Evolutionary conservation across 1,140 invertebrate genomes (phyloP).

Genomic region (Trissolcus basalis): DNA sequence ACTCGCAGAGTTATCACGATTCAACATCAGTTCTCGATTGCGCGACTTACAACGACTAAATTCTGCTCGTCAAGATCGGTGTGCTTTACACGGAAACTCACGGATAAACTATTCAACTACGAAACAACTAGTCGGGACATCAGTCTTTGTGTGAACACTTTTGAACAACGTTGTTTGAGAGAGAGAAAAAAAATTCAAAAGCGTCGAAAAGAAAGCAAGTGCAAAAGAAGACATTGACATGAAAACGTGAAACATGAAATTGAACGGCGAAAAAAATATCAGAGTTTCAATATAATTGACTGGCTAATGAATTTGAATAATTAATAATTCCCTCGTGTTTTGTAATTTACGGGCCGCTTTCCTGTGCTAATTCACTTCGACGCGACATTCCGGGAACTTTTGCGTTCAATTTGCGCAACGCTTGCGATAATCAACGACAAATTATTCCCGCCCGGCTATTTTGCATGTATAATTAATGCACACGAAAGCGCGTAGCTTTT

Average conservation of each 20-base stretch:
- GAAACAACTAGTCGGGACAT: constrained; percentile 37
- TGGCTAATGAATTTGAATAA: constrained; percentile 7
- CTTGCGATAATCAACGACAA: constrained; percentile 22
- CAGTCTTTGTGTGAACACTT: constrained; percentile 31
- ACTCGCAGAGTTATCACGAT: neutral
- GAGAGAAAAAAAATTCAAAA: too few relatives aligned
- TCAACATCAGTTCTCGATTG: constrained; percentile 1
- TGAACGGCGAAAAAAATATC: too few relatives aligned
- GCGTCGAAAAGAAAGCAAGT: too few relatives aligned
- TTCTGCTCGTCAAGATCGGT: constrained; percentile 6
- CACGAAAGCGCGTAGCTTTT: constrained; percentile 30
- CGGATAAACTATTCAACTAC: constrained; percentile 41
- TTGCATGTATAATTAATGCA: constrained; percentile 37
- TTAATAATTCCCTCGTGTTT: constrained; percentile 9
- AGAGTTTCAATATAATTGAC: too few relatives aligned
- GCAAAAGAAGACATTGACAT: too few relatives aligned
- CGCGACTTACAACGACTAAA: constrained; percentile 17
- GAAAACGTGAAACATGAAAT: too few relatives aligned
- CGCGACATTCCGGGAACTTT: constrained; percentile 33
- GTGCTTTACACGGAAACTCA: constrained; percentile 11
- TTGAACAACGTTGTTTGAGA: neutral
- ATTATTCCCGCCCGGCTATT: constrained; percentile 15
- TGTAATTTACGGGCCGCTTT: constrained; percentile 27
- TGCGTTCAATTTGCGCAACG: constrained; percentile 33
- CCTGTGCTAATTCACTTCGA: neutral